Evolutionary conservation across 2,797 vertebrate species (phyloP).

Genomic region (Rallus crepitans): DNA sequence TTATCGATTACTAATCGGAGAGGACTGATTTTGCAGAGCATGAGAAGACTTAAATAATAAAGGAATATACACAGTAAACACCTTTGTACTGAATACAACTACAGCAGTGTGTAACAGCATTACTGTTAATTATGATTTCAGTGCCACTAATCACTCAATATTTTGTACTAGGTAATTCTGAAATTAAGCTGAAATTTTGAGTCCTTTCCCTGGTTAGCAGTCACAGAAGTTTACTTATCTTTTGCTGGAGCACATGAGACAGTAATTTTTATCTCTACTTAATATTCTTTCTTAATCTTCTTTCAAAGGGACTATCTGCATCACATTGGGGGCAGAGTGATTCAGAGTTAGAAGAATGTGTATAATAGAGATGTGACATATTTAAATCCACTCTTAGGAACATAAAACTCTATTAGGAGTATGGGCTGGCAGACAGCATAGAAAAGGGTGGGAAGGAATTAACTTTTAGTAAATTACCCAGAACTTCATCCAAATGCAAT

Average conservation of each 20-base stretch:
- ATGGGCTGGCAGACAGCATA: neutral
- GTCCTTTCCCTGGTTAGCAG: neutral
- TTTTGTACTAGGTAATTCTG: neutral
- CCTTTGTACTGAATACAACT: fast-evolving
- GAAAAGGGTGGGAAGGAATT: neutral
- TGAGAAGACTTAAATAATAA: neutral
- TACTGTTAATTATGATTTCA: neutral
- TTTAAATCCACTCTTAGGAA: constrained; percentile 25
- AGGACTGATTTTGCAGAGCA: neutral
- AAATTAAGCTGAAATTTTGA: constrained; percentile 14
- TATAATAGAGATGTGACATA: neutral
- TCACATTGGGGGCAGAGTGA: neutral
- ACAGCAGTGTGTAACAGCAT: neutral
- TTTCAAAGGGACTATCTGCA: neutral
- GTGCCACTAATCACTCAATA: neutral
- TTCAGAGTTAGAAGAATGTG: constrained; percentile 17
- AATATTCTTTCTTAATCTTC: constrained; percentile 31
- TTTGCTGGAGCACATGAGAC: neutral
- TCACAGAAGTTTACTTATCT: constrained; percentile 8
- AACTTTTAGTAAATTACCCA: neutral
- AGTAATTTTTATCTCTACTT: neutral
- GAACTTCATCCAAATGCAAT: constrained; percentile 23
- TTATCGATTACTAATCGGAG: neutral
- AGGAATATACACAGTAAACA: neutral
- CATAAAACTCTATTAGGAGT: neutral